Conservation (phyloP, 1,140 invertebrate genomes). For the Trachymyrmex cornetzi region DNA sequence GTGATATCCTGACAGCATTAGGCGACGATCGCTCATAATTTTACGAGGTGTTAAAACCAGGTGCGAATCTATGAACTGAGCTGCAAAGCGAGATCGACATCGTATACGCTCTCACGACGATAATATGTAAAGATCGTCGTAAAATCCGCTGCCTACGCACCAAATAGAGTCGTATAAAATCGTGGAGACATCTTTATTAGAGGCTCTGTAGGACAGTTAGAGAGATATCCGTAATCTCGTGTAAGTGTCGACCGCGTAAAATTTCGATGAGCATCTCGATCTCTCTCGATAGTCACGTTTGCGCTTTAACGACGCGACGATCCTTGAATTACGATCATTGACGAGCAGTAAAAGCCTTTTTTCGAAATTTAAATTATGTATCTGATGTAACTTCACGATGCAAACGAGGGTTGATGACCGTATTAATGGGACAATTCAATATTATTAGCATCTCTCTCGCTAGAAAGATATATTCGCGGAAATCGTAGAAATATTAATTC, state of each 20-base stretch:
- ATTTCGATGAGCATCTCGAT: slow-evolving; percentile 58
- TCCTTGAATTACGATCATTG: slow-evolving; percentile 43
- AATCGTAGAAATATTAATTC: background rate
- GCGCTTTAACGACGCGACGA: slow-evolving; percentile 59
- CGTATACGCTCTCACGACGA: slow-evolving; percentile 55
- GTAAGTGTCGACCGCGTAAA: slow-evolving; percentile 60
- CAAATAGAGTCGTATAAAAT: slow-evolving; percentile 75
- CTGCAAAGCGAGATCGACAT: slow-evolving; percentile 28
- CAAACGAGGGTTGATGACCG: slow-evolving; percentile 8
- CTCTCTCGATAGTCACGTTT: slow-evolving; percentile 27
- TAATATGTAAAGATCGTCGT: slow-evolving; percentile 75
- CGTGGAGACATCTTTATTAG: slow-evolving; percentile 75
- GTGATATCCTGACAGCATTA: slow-evolving; percentile 68
- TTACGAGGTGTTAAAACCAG: slow-evolving; percentile 78
- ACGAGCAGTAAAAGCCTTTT: slow-evolving; percentile 42
- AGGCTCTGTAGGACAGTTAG: slow-evolving; percentile 66
- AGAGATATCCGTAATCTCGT: slow-evolving; percentile 40
- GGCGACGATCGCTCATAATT: slow-evolving; percentile 74
- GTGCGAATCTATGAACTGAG: slow-evolving; percentile 69
- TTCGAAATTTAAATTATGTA: slow-evolving; percentile 47
- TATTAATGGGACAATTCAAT: slow-evolving; percentile 45
- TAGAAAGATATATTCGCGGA: slow-evolving; percentile 26
- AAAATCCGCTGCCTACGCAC: slow-evolving; percentile 67
- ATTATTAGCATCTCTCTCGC: background rate
- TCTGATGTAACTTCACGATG: slow-evolving; percentile 7